Conservation (phyloP, 2,113 vertebrate genomes). For the Pycnonotus jocosus region DNA sequence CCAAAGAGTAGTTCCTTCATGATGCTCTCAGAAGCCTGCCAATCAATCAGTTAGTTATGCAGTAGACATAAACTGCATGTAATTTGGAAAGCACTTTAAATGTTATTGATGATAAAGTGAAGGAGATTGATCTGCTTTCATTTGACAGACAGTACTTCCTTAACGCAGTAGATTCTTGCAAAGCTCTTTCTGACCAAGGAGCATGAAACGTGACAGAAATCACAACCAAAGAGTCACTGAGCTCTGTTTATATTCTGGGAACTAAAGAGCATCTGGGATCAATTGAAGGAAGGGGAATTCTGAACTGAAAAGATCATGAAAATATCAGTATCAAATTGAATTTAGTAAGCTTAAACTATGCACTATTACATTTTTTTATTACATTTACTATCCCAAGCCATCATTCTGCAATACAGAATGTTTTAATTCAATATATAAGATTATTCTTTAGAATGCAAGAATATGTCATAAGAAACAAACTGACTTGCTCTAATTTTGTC, state of each 20-base stretch:
- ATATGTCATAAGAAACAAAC: not conserved
- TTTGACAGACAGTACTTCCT: not conserved
- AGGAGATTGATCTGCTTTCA: not conserved
- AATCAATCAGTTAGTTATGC: not conserved
- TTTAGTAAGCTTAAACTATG: not conserved
- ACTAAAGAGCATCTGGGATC: not conserved
- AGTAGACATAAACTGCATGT: not conserved
- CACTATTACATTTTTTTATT: not conserved
- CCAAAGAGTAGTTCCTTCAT: not conserved
- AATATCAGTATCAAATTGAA: not conserved
- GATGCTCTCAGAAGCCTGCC: not conserved
- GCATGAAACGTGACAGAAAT: not conserved
- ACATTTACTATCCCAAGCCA: not conserved
- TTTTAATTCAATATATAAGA: not conserved
- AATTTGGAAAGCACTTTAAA: not conserved
- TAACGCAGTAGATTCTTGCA: not conserved
- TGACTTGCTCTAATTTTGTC: not conserved
- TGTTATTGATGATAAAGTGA: not conserved
- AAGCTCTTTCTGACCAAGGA: not conserved
- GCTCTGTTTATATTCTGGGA: not conserved
- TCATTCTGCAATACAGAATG: not conserved
- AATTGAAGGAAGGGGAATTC: not conserved
- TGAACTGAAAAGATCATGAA: not conserved
- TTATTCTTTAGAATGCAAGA: not conserved
- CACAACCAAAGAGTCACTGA: not conserved